phyloP scores from a whole-genome alignment of 1,140 invertebrate species.

The Choristoneura fumiferana region DNA sequence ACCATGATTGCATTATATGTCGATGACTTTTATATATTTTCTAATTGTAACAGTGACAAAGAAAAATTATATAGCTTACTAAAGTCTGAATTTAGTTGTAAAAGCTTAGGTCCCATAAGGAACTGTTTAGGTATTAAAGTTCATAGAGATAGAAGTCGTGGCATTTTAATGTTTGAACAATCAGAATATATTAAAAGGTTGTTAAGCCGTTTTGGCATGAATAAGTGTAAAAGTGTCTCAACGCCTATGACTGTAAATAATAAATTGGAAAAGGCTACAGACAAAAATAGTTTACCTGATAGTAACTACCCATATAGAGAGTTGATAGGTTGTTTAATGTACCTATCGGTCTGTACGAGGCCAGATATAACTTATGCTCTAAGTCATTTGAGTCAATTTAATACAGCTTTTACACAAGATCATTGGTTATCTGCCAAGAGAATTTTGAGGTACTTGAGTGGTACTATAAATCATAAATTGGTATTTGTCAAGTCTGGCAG shows the following conservation, averaged over 20 bases:
- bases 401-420: not conserved
- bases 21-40: constrained; percentile 33
- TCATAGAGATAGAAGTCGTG: too few species aligned
- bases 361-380: constrained; percentile 11
- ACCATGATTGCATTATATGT: constrained; percentile 30
- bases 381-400: not conserved
- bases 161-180: constrained; percentile 7
- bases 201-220: not conserved
- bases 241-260: not conserved
- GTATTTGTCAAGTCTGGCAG: not conserved
- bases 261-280: constrained; percentile 15
- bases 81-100: not conserved
- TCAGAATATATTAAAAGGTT: constrained; percentile 18
- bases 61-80: not conserved
- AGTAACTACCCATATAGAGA: not conserved
- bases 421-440: constrained; percentile 1
- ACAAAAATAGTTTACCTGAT: constrained; percentile 18
- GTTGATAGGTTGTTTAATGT: constrained; percentile 13
- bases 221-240: constrained; percentile 5
- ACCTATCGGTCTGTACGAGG: constrained; percentile 1
- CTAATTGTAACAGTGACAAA: constrained; percentile 21
- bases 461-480: not conserved
- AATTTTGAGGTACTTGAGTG: not conserved
- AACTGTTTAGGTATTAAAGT: too few species aligned
- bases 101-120: too few species aligned